Evolutionary conservation across 37 sponge, comb jelly and placozoan species (phyloP).

Genomic region (Spongilla lacustris): DNA sequence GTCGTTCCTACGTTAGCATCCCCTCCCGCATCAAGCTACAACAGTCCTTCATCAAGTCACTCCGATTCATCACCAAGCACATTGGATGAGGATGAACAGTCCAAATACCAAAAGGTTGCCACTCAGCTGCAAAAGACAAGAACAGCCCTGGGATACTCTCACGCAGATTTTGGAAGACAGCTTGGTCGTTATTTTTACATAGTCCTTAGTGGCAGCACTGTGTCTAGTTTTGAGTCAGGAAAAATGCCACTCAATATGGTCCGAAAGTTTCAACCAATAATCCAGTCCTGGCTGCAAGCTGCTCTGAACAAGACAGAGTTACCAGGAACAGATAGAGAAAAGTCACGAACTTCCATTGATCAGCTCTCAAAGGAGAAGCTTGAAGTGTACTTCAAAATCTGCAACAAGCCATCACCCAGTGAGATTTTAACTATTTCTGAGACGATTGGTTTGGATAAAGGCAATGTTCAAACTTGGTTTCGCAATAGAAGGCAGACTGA

Average conservation of each 20-base stretch:
- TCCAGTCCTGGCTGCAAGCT: slow-evolving; percentile 73
- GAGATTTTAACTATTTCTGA: slow-evolving; percentile 62
- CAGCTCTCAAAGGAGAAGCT: slow-evolving; percentile 20
- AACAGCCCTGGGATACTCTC: slow-evolving; percentile 57
- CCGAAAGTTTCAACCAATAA: slow-evolving; percentile 24
- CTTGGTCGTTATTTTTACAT: slow-evolving; percentile 41
- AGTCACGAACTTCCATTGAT: slow-evolving; percentile 49
- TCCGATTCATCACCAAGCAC: not conserved
- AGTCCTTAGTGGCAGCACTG: slow-evolving; percentile 42
- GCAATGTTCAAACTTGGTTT: slow-evolving; percentile 88
- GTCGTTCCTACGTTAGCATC: not conserved
- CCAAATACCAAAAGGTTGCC: slow-evolving; percentile 66
- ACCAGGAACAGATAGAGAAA: slow-evolving; percentile 33
- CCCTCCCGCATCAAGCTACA: not conserved
- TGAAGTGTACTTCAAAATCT: slow-evolving; percentile 62
- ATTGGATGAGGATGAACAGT: slow-evolving; percentile 6
- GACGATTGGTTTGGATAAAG: slow-evolving; percentile 57
- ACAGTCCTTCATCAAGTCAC: not conserved
- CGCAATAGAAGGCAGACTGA: slow-evolving; percentile 75
- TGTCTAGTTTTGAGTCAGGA: slow-evolving; percentile 74
- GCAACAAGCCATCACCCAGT: slow-evolving; percentile 56
- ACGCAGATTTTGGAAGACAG: slow-evolving; percentile 71
- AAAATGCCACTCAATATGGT: slow-evolving; percentile 63
- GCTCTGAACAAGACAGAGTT: not conserved
- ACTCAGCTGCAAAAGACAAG: slow-evolving; percentile 60